A percentile compares a stretch with the other conserved stretches of the same genome.
These are phyloP conservation scores for Idaea biselata DNA, from an alignment of 2,888 invertebrate genomes.

Conservation along the genomic window DNA sequence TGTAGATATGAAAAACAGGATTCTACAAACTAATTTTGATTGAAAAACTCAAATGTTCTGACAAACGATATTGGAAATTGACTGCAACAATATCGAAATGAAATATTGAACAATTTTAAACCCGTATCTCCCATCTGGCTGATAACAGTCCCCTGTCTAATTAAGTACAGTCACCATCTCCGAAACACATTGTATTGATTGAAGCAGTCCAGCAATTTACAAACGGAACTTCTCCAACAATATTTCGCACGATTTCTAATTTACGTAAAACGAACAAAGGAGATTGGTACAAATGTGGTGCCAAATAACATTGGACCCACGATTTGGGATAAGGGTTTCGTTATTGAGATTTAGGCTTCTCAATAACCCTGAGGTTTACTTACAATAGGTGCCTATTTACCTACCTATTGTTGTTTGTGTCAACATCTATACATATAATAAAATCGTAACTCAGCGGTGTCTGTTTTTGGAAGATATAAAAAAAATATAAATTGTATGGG, in stretches of 20 bases:
- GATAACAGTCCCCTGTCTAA: too few relatives aligned
- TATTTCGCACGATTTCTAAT: background rate
- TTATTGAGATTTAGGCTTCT: background rate
- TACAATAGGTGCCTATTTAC: background rate
- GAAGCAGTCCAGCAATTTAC: background rate
- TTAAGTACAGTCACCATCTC: background rate
- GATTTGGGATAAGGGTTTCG: background rate
- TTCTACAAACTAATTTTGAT: too few relatives aligned
- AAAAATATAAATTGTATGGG: too few relatives aligned
- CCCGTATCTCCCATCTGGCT: too few relatives aligned
- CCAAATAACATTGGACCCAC: background rate
- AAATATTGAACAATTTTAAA: too few relatives aligned
- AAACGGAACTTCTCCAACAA: background rate
- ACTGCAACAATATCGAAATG: too few relatives aligned
- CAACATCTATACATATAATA: background rate
- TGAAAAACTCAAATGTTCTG: too few relatives aligned
- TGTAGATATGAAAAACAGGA: too few relatives aligned
- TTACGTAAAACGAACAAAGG: background rate
- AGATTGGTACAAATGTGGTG: conserved; percentile 1
- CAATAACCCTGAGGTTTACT: background rate
- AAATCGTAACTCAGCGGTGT: too few relatives aligned
- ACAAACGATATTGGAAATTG: too few relatives aligned
- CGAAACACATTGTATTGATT: background rate
- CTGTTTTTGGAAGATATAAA: too few relatives aligned
- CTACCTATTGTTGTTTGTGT: background rate